Evolutionary conservation across 2,113 vertebrate genomes (phyloP).

Genomic region (Platycercus adscitus): DNA sequence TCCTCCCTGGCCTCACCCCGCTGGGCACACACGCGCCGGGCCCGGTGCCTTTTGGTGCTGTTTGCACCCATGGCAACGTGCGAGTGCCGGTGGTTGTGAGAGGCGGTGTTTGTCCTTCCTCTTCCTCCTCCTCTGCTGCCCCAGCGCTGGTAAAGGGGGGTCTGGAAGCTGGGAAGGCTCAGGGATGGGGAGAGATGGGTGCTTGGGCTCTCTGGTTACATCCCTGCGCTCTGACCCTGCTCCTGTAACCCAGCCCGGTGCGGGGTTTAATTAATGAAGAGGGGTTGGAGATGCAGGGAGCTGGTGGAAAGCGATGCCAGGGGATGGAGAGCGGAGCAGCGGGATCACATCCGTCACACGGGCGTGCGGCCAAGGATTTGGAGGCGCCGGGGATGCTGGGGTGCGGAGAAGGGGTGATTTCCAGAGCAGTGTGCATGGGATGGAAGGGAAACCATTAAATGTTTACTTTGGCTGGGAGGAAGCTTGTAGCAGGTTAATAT

Average conservation of each 20-base stretch:
- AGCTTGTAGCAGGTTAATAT: neutral
- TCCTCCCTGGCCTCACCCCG: slow-evolving; percentile 36
- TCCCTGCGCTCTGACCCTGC: rapidly evolving
- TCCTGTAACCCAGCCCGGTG: neutral
- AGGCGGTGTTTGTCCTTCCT: neutral
- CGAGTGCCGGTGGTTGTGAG: neutral
- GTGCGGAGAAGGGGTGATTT: neutral
- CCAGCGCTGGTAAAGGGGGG: neutral
- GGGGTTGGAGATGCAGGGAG: neutral
- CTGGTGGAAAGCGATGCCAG: neutral
- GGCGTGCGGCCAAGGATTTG: rapidly evolving
- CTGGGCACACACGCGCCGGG: neutral
- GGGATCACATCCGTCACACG: rapidly evolving
- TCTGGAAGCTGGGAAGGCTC: neutral
- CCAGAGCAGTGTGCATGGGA: rapidly evolving
- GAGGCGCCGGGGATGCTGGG: neutral
- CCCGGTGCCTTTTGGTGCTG: neutral
- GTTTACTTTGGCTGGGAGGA: neutral
- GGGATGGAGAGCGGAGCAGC: rapidly evolving
- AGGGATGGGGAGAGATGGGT: rapidly evolving
- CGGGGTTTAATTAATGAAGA: slow-evolving; percentile 29
- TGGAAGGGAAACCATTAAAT: neutral
- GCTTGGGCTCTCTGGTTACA: neutral
- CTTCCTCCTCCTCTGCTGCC: neutral
- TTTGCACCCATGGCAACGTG: slow-evolving; percentile 27